Base-by-base conservation (phyloP, 2,797 vertebrate genomes). In the Eurystomus glaucurus region DNA sequence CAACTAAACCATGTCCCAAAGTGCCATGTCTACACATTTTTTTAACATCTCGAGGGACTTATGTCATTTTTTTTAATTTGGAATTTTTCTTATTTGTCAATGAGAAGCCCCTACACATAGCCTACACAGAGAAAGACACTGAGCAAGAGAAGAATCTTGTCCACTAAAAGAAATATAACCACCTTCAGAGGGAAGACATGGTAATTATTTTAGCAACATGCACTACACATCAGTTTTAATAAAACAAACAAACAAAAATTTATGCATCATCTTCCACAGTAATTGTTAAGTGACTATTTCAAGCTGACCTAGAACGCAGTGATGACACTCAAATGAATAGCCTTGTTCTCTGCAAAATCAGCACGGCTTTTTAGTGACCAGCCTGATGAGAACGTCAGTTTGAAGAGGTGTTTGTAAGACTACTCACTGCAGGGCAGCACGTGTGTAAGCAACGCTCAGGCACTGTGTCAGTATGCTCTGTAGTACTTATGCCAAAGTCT, bases 351-450 rank as follows among this genome's bases (percentile, higher is more conserved):
- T 93, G 88, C 83, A 97, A 81, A 94, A 95, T 69, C 85, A 90
- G 74, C 74, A 79, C 0, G 20, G 66, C 60, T 74, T 81, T 88
- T 85, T 62, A 90, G 90, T 79, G 72, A 92, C 69, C 76, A 94
- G 81, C 35, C 51, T 48, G 48, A 75, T 2, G 3, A 85, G 74
- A 79, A 52, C 33, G 41, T 84, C 35, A 39, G 70, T 85, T 91
- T 95, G 93, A 95, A 93, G 95, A 88, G 75, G 76, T 69, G 37
- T 90, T 90, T 78, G 85, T 68, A 74, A 70, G 45, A 60, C 43
- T 89, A 39, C 9, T 92, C 43, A 66, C 48, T 92, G 72, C 83
- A 88, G 90, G 77, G 80, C 88, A 96, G 82, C 90, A 94, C 1
- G 4, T 37, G 35, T 52, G 31, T 48, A 75, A 80, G 43, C 58